Percentiles rank a stretch among this genome's conserved stretches.
phyloP scores from a whole-genome alignment of 1,140 invertebrate genomes.

The Charaxes varanes region DNA sequence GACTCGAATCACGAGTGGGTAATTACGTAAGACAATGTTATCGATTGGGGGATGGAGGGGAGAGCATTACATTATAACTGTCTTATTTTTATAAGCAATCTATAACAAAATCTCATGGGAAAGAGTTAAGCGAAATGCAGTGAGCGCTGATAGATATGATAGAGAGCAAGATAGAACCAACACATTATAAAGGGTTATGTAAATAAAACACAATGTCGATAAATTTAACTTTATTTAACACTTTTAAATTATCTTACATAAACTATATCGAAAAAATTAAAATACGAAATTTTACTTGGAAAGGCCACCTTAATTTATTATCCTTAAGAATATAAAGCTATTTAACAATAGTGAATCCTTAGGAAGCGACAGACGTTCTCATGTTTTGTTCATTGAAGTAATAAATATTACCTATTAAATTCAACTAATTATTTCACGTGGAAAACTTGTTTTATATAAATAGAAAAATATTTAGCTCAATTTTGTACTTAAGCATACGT shows the following conservation, averaged over 20 bases:
- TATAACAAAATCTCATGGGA: too few species aligned
- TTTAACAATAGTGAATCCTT: constrained; percentile 4
- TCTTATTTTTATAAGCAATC: too few species aligned
- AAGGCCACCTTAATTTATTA: constrained; percentile 47
- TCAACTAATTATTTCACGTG: not conserved
- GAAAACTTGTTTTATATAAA: not conserved
- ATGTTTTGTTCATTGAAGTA: constrained; percentile 2
- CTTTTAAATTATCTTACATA: constrained; percentile 54
- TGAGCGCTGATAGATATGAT: too few species aligned
- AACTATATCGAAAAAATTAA: constrained; percentile 62
- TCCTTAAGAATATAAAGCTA: not conserved
- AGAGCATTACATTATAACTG: too few species aligned
- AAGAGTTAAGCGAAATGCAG: too few species aligned
- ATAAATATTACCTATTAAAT: not conserved
- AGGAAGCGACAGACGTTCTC: constrained; percentile 1
- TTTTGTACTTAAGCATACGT: not conserved
- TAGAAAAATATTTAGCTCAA: constrained; percentile 12
- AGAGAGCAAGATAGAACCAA: too few species aligned
- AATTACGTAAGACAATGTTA: too few species aligned
- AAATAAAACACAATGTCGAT: too few species aligned
- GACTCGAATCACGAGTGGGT: too few species aligned
- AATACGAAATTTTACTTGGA: constrained; percentile 62
- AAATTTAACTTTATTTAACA: constrained; percentile 52
- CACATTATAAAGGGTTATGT: too few species aligned
- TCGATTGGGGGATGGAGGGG: too few species aligned